Evolutionary conservation across 2,113 vertebrate genomes (phyloP), one percentile per base, ranked within the genome.

Genomic region (Triplophysa dalaica): DNA sequence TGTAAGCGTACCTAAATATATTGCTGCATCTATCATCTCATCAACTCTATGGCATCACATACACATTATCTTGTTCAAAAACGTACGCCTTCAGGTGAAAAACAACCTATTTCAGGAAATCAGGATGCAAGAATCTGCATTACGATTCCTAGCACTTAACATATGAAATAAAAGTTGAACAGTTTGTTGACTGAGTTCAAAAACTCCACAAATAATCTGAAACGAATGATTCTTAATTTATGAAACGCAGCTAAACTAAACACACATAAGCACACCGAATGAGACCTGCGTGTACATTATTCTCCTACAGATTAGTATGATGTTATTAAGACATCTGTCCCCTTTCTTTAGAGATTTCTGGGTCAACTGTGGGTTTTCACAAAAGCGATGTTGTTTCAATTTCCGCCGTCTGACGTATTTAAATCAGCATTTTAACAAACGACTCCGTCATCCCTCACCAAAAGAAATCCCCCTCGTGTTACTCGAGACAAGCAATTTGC

Each of bases 401-500:
- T 54, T 86, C 82, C 89, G 81, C 79, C 81, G 70, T 68, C 66
- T 24, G 76, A 82, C 62, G 87, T 87, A 90, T 87, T 90, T 86
- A 91, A 91, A 91, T 87, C 87, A 82, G 87, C 87, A 81, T 91
- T 85, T 92, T 91, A 93, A 90, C 88, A 92, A 90, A 90, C 86
- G 87, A 86, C 82, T 82, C 83, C 60, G 81, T 21, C 80, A 65
- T 88, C 67, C 41, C 75, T 70, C 61, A 33, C 84, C 85, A 82
- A 89, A 86, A 76, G 74, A 76, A 76, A 87, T 77, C 12, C 85
- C 85, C 83, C 85, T 56, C 73, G 75, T 85, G 90, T 91, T 92
- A 89, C 90, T 89, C 79, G 84, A 91, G 91, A 93, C 91, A 92
- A 92, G 91, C 92, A 92, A 93, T 94, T 93, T 93, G 90, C 90